phyloP scores from a whole-genome alignment of 2,888 invertebrate genomes.

The Pollenia labialis region DNA sequence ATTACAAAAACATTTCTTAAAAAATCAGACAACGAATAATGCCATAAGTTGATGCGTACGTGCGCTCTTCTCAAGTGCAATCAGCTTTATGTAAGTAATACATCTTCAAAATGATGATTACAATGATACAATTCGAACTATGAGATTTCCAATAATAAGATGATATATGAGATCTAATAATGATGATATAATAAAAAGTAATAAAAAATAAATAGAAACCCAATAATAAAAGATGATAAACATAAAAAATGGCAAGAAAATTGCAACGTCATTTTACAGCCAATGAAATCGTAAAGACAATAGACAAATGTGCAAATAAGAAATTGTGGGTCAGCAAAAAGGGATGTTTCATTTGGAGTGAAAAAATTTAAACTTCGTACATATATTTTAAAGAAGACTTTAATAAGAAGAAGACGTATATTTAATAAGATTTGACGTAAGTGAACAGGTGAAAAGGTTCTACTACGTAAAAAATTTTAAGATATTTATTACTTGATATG shows the following conservation, averaged over 20 bases:
- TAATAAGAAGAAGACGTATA: too few relatives aligned
- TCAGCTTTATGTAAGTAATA: too few relatives aligned
- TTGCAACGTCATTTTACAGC: conserved; percentile 30
- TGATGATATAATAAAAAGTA: conserved; percentile 32
- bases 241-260: conserved; percentile 9
- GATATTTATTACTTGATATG: too few relatives aligned
- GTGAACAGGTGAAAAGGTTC: too few relatives aligned
- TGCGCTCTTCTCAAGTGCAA: background rate
- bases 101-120: too few relatives aligned
- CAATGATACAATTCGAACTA: conserved; percentile 1
- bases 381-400: too few relatives aligned
- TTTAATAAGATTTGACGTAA: too few relatives aligned
- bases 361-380: background rate
- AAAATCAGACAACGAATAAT: background rate
- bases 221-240: conserved; percentile 11
- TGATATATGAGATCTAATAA: conserved; percentile 34
- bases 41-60: background rate
- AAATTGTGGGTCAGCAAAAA: conserved; percentile 5
- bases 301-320: conserved; percentile 14
- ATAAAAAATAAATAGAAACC: background rate
- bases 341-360: background rate
- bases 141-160: conserved; percentile 22
- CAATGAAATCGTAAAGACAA: conserved; percentile 27
- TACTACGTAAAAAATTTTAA: too few relatives aligned
- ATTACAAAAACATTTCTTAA: background rate